phyloP scores from a whole-genome alignment of 1,140 invertebrate species.

The Dysdera silvatica region DNA sequence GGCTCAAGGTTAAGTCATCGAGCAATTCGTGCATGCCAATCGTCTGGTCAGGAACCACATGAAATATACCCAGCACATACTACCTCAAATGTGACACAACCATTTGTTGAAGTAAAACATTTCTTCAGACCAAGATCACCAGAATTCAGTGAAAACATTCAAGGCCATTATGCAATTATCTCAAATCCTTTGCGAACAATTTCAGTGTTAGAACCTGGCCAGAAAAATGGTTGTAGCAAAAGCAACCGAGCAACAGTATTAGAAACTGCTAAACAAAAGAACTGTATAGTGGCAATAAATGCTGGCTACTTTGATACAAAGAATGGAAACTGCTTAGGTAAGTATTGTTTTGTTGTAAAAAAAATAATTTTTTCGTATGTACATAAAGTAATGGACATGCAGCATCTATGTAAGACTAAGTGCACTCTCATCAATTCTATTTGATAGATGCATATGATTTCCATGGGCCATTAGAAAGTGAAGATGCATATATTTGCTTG shows the following conservation, averaged over 20 bases:
- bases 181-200: constrained; percentile 38
- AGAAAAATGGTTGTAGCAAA: constrained; percentile 34
- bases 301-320: constrained; percentile 44
- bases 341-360: constrained; percentile 16
- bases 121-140: constrained; percentile 17
- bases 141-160: background rate
- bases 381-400: too few relatives aligned
- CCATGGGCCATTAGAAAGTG: too few relatives aligned
- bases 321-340: constrained; percentile 41
- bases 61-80: constrained; percentile 31
- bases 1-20: constrained; percentile 32
- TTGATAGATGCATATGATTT: too few relatives aligned
- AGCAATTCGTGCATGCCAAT: constrained; percentile 38
- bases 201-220: constrained; percentile 39
- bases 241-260: constrained; percentile 35
- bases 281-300: constrained; percentile 42
- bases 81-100: constrained; percentile 14
- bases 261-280: constrained; percentile 34
- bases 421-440: too few relatives aligned
- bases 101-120: constrained; percentile 32
- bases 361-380: too few relatives aligned
- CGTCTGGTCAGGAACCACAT: constrained; percentile 35
- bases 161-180: constrained; percentile 36
- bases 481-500: too few relatives aligned
- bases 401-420: too few relatives aligned